phyloP scores from a whole-genome alignment of 1,140 invertebrate genomes.

The Drosophila nikananu region DNA sequence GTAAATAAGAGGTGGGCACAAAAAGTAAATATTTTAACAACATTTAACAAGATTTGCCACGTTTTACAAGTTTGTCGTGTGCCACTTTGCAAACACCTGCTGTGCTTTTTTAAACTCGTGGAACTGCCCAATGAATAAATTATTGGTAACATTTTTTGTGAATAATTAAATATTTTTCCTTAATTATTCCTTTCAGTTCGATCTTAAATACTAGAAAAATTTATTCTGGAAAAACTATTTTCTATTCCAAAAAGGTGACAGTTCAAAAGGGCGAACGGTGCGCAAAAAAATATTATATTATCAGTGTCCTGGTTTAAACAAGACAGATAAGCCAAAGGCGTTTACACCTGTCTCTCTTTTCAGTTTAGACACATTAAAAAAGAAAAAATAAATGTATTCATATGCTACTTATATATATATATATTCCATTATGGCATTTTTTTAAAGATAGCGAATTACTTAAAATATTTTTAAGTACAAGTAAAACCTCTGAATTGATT shows the following conservation, averaged over 20 bases:
- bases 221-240: too few relatives aligned
- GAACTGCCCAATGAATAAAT: slow-evolving; percentile 7
- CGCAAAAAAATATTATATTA: too few relatives aligned
- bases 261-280: too few relatives aligned
- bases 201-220: background rate
- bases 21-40: background rate
- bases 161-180: background rate
- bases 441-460: background rate
- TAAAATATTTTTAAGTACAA: background rate
- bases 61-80: background rate
- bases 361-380: too few relatives aligned
- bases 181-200: background rate
- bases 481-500: background rate
- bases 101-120: background rate
- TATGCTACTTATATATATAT: too few relatives aligned
- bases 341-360: too few relatives aligned
- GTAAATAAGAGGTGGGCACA: background rate
- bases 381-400: too few relatives aligned
- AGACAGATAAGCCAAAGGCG: too few relatives aligned
- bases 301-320: too few relatives aligned
- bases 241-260: too few relatives aligned
- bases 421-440: too few relatives aligned
- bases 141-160: background rate
- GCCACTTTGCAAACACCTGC: background rate
- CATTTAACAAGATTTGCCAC: background rate